Evolutionary conservation across 2,797 vertebrate species (phyloP), one percentile per base, ranked within the genome.

Genomic region (Hypotaenidia okinawae): DNA sequence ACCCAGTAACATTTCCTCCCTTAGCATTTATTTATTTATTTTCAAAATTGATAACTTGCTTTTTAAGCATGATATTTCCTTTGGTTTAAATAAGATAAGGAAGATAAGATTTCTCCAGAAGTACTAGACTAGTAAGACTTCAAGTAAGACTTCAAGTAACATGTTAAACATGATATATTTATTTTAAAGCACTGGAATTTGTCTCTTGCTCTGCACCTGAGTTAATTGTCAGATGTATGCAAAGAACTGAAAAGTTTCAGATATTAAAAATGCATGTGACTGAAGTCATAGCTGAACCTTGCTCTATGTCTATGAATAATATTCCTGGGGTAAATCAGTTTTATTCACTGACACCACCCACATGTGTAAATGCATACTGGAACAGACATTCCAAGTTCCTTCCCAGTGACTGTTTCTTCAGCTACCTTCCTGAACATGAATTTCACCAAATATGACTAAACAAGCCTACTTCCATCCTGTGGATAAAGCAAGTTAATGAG

Each of bases 391-490:
- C 59, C 45, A 32, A 49, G 9, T 75, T 52, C 16, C 18, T 59
- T 62, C 12, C 27, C 87, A 73, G 37, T 11, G 12, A 32, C 24
- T 55, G 23, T 64, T 88, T 69, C 37, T 83, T 87, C 55, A 73
- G 21, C 37, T 85, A 9, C 58, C n/a, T 72, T 19, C 54, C 58
- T 85, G 62, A 86, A 81, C 22, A 35, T 19, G 16, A 76, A 92
- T 87, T 87, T 84, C 62, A 89, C 33, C 11, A 54, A 79, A 93
- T 54, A 66, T 39, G 37, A 54, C 63, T 79, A 94, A 93, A 91
- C 3, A 13, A 89, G 79, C 18, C 41, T 76, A n/a, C 30, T 89
- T 86, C 25, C 33, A 90, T 88, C 61, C 79, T 80, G 54, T 61
- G 72, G 52, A 73, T 55, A 83, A 76, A 75, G 27, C 16, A 87